These are phyloP conservation scores for Acinonyx jubatus DNA, from an alignment of 2,113 vertebrate genomes.

Conservation along the genomic window DNA sequence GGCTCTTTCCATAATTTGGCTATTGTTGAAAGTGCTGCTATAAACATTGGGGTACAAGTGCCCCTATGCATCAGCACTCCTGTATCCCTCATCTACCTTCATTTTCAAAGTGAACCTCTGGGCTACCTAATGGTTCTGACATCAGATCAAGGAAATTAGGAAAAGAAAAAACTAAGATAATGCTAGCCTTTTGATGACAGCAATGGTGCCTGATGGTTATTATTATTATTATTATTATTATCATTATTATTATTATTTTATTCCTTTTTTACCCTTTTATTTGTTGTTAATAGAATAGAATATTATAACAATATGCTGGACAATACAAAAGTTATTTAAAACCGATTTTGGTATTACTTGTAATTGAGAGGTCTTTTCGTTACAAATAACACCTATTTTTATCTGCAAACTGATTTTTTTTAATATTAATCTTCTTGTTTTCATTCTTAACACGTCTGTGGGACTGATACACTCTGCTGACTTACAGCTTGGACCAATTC, in stretches of 20 bases:
- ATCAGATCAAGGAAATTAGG: background rate
- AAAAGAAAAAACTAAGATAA: background rate
- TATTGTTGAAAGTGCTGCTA: too few species aligned
- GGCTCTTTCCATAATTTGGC: too few species aligned
- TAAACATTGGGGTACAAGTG: too few species aligned
- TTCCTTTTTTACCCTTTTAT: background rate
- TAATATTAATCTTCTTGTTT: background rate
- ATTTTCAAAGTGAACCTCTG: background rate
- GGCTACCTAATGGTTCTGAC: background rate
- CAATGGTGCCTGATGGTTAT: background rate
- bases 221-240: too few species aligned
- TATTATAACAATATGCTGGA: background rate
- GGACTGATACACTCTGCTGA: background rate
- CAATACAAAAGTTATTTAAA: background rate
- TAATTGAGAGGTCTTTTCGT: background rate
- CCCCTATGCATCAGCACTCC: too few species aligned
- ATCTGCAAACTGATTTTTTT: background rate
- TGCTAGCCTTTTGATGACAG: background rate
- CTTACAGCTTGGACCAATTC: background rate
- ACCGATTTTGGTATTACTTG: background rate
- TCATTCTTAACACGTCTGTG: background rate
- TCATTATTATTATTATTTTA: background rate
- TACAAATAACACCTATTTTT: background rate
- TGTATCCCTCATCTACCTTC: background rate
- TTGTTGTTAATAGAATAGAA: background rate